Conservation (phyloP, 2,113 vertebrate genomes). For the Poeciliopsis retropinna region DNA sequence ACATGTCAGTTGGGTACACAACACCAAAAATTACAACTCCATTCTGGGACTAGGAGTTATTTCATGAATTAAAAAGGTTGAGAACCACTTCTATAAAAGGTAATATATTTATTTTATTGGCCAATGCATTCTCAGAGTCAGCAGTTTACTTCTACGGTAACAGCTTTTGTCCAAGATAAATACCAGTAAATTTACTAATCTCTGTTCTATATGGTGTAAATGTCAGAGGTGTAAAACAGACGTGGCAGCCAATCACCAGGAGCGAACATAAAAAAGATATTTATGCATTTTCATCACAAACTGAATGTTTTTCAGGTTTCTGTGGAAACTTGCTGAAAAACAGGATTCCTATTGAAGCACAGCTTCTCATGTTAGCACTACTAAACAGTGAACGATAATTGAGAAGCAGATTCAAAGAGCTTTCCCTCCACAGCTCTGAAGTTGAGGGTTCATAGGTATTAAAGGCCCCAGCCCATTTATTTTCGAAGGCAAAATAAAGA, state of each 20-base stretch:
- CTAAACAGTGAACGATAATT: background rate
- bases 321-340: background rate
- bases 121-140: slow-evolving; percentile 1
- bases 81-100: slow-evolving; percentile 7
- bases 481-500: background rate
- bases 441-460: background rate
- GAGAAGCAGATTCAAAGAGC: background rate
- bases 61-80: background rate
- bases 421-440: background rate
- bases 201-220: slow-evolving; percentile 10
- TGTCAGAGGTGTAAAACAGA: slow-evolving; percentile 14
- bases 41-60: background rate
- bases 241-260: slow-evolving; percentile 4
- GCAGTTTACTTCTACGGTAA: slow-evolving; percentile 2
- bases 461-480: background rate
- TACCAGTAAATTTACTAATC: slow-evolving; percentile 2
- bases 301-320: slow-evolving; percentile 3
- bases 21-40: background rate
- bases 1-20: background rate
- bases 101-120: slow-evolving; percentile 12
- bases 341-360: background rate
- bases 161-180: slow-evolving; percentile 7
- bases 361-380: no score
- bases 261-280: slow-evolving; percentile 11
- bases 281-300: slow-evolving; percentile 15